phyloP scores from a whole-genome alignment of 2,888 invertebrate species.

The Cartodere bifasciata region DNA sequence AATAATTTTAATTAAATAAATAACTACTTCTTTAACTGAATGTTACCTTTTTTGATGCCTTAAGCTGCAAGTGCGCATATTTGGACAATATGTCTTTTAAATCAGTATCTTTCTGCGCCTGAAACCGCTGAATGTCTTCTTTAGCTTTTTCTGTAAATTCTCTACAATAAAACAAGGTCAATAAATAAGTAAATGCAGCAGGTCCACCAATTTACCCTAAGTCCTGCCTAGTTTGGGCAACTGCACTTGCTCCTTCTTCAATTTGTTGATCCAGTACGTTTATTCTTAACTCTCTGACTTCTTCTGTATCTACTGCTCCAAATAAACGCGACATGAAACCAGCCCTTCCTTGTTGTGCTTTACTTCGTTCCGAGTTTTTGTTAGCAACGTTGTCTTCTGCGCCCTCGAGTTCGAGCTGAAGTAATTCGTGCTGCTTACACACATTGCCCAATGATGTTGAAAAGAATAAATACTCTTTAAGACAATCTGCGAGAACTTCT shows the following conservation, averaged over 20 bases:
- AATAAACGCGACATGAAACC: slow-evolving; percentile 62
- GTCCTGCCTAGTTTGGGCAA: slow-evolving; percentile 44
- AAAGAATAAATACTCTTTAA: slow-evolving; percentile 73
- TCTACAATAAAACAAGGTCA: slow-evolving; percentile 34
- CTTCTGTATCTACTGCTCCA: slow-evolving; percentile 64
- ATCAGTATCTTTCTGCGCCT: slow-evolving; percentile 58
- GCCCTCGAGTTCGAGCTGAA: slow-evolving; percentile 59
- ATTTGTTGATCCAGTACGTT: slow-evolving; percentile 55
- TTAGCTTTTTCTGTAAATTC: slow-evolving; percentile 55
- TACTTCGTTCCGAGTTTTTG: slow-evolving; percentile 42
- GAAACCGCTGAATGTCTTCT: slow-evolving; percentile 57
- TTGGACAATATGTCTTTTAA: slow-evolving; percentile 56
- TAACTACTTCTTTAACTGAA: no score
- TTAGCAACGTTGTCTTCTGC: slow-evolving; percentile 44
- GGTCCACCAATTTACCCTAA: slow-evolving; percentile 40
- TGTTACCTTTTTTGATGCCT: slow-evolving; percentile 59
- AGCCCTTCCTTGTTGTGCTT: slow-evolving; percentile 52
- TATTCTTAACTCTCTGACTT: slow-evolving; percentile 57
- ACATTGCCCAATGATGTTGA: slow-evolving; percentile 61
- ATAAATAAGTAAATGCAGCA: background rate
- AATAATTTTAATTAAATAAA: no score
- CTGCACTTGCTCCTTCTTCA: slow-evolving; percentile 43
- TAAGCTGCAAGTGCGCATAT: slow-evolving; percentile 58
- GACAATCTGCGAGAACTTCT: slow-evolving; percentile 68
- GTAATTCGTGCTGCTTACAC: slow-evolving; percentile 58